These are phyloP conservation scores for Gallinago media DNA, from an alignment of 2,113 vertebrate genomes.

Conservation along the genomic window DNA sequence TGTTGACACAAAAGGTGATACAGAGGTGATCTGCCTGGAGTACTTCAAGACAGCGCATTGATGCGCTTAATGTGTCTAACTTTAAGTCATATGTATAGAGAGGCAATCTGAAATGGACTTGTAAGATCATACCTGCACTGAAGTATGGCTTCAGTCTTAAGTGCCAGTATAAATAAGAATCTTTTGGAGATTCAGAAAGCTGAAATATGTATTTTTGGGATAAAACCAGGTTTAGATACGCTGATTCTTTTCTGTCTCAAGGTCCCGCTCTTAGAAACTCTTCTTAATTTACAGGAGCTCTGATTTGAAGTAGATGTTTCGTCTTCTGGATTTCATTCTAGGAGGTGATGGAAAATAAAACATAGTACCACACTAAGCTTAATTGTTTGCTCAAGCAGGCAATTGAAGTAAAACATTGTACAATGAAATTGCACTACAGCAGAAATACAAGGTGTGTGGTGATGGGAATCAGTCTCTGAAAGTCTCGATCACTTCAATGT, in stretches of 20 bases:
- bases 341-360: neutral
- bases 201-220: neutral
- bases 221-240: neutral
- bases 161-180: neutral
- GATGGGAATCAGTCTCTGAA: neutral
- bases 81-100: neutral
- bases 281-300: neutral
- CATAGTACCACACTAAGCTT: neutral
- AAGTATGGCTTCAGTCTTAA: neutral
- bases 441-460: neutral
- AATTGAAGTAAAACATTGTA: neutral
- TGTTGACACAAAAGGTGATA: neutral
- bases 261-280: neutral
- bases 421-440: neutral
- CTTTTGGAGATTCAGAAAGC: neutral
- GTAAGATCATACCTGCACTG: neutral
- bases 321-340: neutral
- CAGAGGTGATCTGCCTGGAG: neutral
- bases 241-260: neutral
- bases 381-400: conserved; percentile 35
- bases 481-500: neutral
- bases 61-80: neutral
- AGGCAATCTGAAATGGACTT: neutral
- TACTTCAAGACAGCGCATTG: neutral
- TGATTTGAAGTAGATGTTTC: neutral